These are phyloP conservation scores for Rhyacophila evoluta DNA, from an alignment of 2,888 invertebrate species.

Conservation along the genomic window DNA sequence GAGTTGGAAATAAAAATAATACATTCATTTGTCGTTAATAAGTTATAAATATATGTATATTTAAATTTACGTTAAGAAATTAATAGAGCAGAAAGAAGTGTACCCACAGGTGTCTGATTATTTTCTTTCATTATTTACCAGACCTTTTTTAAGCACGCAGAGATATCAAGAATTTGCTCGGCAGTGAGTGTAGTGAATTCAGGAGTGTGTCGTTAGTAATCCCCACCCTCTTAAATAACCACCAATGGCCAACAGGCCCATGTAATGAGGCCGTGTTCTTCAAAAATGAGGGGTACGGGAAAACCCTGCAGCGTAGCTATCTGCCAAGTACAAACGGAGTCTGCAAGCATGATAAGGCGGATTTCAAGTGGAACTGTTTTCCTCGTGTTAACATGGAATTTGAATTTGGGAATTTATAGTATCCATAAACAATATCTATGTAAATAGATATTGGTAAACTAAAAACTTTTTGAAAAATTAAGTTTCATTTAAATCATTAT, in stretches of 20 bases:
- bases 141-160: neutral
- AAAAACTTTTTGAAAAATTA: too few species aligned
- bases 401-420: too few species aligned
- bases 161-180: conserved; percentile 2
- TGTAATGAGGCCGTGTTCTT: conserved; percentile 24
- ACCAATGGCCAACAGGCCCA: conserved; percentile 1
- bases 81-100: too few species aligned
- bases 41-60: too few species aligned
- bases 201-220: conserved; percentile 8
- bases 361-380: neutral
- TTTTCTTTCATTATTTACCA: neutral
- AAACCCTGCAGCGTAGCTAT: neutral
- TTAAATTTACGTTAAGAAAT: too few species aligned
- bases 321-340: neutral
- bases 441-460: too few species aligned
- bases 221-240: conserved; percentile 17
- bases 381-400: neutral
- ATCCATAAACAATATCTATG: too few species aligned
- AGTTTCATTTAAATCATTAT: too few species aligned
- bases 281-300: neutral
- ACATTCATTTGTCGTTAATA: too few species aligned
- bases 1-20: too few species aligned
- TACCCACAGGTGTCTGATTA: neutral
- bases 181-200: neutral
- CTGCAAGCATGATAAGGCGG: neutral